phyloP scores from a whole-genome alignment of 2,888 invertebrate genomes.

The Siphlonurus alternatus region DNA sequence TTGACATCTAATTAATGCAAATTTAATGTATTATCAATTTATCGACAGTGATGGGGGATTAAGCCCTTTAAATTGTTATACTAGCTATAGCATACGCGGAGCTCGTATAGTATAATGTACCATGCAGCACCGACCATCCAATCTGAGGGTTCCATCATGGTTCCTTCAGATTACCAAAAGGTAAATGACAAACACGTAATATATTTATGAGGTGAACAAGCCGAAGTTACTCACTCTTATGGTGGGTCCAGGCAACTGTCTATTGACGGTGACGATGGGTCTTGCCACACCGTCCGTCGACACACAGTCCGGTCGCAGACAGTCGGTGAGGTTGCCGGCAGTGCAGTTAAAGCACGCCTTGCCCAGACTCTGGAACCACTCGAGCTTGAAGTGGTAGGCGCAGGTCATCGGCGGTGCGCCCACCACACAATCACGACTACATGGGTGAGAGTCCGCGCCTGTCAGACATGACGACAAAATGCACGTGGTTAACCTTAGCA shows the following conservation, averaged over 20 bases:
- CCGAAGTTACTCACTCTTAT: constrained; percentile 46
- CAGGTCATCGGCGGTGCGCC: constrained; percentile 46
- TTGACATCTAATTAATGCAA: too few species aligned
- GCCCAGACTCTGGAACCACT: constrained; percentile 72
- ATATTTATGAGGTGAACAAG: neutral
- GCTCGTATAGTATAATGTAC: too few species aligned
- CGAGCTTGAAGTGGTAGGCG: constrained; percentile 53
- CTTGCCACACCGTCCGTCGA: constrained; percentile 65
- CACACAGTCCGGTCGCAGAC: constrained; percentile 61
- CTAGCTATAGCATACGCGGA: too few species aligned
- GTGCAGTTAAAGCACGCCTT: constrained; percentile 82
- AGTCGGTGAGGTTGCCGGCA: constrained; percentile 46
- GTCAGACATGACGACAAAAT: neutral
- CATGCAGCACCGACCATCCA: too few species aligned
- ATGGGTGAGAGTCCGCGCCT: constrained; percentile 32
- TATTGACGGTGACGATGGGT: constrained; percentile 60
- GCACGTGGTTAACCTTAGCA: too few species aligned
- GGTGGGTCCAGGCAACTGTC: constrained; percentile 73
- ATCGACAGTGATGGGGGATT: too few species aligned
- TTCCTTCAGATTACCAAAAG: too few species aligned
- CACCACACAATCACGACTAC: constrained; percentile 44
- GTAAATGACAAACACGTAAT: neutral
- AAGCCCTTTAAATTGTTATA: too few species aligned
- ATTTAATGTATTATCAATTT: too few species aligned
- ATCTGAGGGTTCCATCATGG: too few species aligned